Evolutionary conservation across 2,888 invertebrate genomes (phyloP), one percentile per base, ranked within the genome.

Genomic region (Patella pellucida): DNA sequence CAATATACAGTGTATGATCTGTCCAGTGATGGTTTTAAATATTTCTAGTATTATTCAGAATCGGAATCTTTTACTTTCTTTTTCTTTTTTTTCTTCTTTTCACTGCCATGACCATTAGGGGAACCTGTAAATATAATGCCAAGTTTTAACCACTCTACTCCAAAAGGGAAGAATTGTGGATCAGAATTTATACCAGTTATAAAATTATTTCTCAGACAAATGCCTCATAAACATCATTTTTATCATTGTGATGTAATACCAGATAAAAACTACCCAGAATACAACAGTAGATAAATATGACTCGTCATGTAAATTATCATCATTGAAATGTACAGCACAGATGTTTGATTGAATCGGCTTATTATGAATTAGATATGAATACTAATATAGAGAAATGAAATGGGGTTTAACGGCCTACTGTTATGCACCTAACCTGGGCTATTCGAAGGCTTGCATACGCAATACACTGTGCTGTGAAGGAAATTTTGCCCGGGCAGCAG

Each of bases 71-170:
- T 68, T 50, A 78, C 79, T n/a, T 76, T 72, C 76, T 80, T 79
- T 76, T 84, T 86, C 76, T 86, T 86, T 78, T 86, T 86, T 73
- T 86, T 86, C 77, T 83, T 84, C 75, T 83, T 84, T 71, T 81
- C 78, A 71, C 81, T 83, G 51, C 73, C 81, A 69, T 79, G 73
- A 14, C 69, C 81, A 73, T 76, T 72, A 41, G 75, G 77, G 68
- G 76, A 52, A 27, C 56, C 78, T 74, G 73, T 0, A 75, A 74
- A 71, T 41, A 51, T 52, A n/a, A 31, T 14, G 7, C 52, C 2
- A 50, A 19, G 3, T n/a, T 76, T 15, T 19, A 9, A 31, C 54
- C 67, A 68, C 15, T 9, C 41, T 9, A 73, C n/a, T 19, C 1
- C 52, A 76, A 7, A 52, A 27, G 31, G 67, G n/a, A 16, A 72